phyloP scores from a whole-genome alignment of 2,888 invertebrate genomes.

The Diloba caeruleocephala region DNA sequence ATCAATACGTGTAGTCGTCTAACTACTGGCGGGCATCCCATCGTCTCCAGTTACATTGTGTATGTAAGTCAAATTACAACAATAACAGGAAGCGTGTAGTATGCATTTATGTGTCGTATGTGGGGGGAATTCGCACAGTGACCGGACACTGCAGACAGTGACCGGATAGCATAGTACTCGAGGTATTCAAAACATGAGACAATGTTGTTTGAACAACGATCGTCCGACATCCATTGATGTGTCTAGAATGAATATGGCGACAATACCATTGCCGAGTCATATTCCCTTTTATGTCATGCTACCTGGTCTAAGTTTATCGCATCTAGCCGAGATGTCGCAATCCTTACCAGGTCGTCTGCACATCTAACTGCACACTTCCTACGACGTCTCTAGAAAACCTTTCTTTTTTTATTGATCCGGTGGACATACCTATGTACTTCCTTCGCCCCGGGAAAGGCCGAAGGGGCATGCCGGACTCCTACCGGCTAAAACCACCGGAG shows the following conservation, averaged over 20 bases:
- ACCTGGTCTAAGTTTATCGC: no score
- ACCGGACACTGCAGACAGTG: conserved; percentile 32
- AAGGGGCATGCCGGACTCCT: no score
- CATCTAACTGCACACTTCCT: no score
- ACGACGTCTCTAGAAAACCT: no score
- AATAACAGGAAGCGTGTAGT: conserved; percentile 50
- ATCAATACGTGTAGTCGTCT: neutral
- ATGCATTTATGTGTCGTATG: conserved; percentile 26
- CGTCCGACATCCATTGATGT: conserved; percentile 51
- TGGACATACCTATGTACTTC: no score
- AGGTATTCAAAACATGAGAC: conserved; percentile 54
- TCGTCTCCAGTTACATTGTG: conserved; percentile 12
- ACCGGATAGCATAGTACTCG: conserved; percentile 31
- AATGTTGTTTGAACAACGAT: conserved; percentile 46
- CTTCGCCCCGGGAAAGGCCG: no score
- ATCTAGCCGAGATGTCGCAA: no score
- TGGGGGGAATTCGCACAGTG: conserved; percentile 31
- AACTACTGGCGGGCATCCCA: conserved; percentile 1
- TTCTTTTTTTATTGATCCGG: no score
- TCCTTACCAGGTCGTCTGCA: no score
- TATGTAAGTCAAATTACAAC: conserved; percentile 21
- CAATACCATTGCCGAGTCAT: no score
- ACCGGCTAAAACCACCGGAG: no score
- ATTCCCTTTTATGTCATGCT: no score
- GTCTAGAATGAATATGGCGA: conserved; percentile 7